Evolutionary conservation across 2,113 vertebrate genomes (phyloP).

Genomic region (Paracanthobrama guichenoti): DNA sequence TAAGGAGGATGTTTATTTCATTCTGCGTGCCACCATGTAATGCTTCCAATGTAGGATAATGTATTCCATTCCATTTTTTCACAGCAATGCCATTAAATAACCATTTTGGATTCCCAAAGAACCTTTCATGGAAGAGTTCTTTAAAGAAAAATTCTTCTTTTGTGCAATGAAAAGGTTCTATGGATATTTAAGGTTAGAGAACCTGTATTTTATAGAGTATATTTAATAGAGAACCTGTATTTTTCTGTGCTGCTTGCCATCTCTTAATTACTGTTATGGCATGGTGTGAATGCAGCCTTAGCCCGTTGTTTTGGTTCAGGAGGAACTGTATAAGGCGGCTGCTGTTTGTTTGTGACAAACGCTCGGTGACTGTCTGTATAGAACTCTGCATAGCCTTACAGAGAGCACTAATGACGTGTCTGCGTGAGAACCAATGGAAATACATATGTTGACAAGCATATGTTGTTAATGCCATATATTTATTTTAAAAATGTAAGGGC

Average conservation of each 20-base stretch:
- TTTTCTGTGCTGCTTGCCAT: background rate
- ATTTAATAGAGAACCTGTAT: background rate
- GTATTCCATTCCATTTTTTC: slow-evolving; percentile 27
- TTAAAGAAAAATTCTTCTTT: background rate
- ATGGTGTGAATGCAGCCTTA: too few species aligned
- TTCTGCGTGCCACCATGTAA: slow-evolving; percentile 51
- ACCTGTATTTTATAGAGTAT: slow-evolving; percentile 6
- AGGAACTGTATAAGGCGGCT: too few species aligned
- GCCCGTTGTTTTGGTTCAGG: too few species aligned
- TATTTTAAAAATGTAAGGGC: background rate
- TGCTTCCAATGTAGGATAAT: slow-evolving; percentile 47
- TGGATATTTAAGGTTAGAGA: background rate
- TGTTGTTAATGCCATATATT: background rate
- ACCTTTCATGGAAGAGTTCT: too few species aligned
- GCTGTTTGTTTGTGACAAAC: too few species aligned
- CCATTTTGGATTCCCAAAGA: background rate
- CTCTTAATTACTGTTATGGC: background rate
- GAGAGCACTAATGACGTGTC: too few species aligned
- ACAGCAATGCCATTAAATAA: background rate
- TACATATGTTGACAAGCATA: too few species aligned
- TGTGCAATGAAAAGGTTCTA: background rate
- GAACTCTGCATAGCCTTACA: too few species aligned
- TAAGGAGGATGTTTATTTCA: slow-evolving; percentile 49
- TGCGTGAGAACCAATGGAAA: too few species aligned
- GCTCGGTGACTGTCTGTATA: too few species aligned